phyloP scores from a whole-genome alignment of 1,140 invertebrate genomes.

The Drosophila bocqueti region DNA sequence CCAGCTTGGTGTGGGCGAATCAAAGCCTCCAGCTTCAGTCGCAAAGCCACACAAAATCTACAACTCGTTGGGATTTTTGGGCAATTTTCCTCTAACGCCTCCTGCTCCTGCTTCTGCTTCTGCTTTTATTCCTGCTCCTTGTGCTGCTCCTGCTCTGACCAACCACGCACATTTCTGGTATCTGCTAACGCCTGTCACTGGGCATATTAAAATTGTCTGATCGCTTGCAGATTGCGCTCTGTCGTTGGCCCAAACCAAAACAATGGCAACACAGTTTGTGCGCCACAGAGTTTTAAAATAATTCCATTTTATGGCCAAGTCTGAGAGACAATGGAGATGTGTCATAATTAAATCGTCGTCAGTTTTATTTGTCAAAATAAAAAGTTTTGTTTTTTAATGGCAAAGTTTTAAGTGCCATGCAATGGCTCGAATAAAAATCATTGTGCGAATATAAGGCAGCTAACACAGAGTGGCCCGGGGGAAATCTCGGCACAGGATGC shows the following conservation, averaged over 20 bases:
- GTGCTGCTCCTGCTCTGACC: neutral
- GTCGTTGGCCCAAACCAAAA: slow-evolving; percentile 11
- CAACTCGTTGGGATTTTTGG: slow-evolving; percentile 53
- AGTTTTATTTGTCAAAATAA: slow-evolving; percentile 68
- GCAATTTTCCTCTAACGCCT: slow-evolving; percentile 6
- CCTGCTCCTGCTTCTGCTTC: neutral
- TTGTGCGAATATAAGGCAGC: slow-evolving; percentile 39
- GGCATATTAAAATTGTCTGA: slow-evolving; percentile 77
- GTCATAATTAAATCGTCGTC: slow-evolving; percentile 78
- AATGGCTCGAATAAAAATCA: slow-evolving; percentile 69
- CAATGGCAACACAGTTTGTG: slow-evolving; percentile 45
- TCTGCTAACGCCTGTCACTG: slow-evolving; percentile 67
- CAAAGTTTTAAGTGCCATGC: slow-evolving; percentile 55
- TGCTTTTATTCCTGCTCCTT: neutral
- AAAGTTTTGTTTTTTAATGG: slow-evolving; percentile 60
- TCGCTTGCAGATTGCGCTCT: slow-evolving; percentile 71
- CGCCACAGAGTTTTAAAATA: slow-evolving; percentile 64
- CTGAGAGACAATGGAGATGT: slow-evolving; percentile 38
- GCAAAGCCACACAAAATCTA: slow-evolving; percentile 55
- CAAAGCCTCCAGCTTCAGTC: slow-evolving; percentile 20
- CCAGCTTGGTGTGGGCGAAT: slow-evolving; percentile 12
- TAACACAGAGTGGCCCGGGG: slow-evolving; percentile 22
- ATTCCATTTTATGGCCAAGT: slow-evolving; percentile 60
- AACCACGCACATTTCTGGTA: slow-evolving; percentile 26
- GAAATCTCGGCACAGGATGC: slow-evolving; percentile 23